phyloP scores from a whole-genome alignment of 2,113 vertebrate species.

The Pheucticus melanocephalus region DNA sequence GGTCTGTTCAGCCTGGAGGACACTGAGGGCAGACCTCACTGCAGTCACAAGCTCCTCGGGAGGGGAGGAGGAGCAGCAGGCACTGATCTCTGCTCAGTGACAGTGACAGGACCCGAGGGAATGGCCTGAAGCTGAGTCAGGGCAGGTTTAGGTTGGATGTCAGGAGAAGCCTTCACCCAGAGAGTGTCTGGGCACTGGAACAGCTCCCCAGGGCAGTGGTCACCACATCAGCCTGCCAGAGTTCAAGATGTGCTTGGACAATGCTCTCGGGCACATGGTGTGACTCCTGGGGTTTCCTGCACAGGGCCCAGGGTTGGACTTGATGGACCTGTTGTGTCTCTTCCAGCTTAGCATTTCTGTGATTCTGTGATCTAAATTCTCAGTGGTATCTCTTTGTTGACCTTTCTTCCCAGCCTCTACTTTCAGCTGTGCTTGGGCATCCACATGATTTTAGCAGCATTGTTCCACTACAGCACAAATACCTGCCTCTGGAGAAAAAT shows the following conservation, averaged over 20 bases:
- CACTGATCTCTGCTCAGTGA: background rate
- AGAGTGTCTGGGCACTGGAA: background rate
- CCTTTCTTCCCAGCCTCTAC: background rate
- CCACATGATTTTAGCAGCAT: background rate
- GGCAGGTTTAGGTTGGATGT: background rate
- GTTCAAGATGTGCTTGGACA: accelerated
- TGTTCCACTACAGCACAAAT: background rate
- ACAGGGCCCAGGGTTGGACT: background rate
- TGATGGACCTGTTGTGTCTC: background rate
- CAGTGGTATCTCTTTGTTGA: background rate
- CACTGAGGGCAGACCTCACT: background rate
- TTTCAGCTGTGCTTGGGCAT: background rate
- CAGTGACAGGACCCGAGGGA: background rate
- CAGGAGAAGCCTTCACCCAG: background rate
- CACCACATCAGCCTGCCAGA: background rate
- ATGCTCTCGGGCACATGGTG: accelerated
- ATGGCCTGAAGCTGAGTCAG: background rate
- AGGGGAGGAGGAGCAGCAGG: background rate
- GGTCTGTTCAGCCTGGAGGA: background rate
- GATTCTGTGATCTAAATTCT: background rate
- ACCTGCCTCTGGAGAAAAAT: background rate
- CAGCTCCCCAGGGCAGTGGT: background rate
- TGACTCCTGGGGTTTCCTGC: background rate
- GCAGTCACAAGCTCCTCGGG: accelerated
- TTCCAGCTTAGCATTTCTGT: background rate